Percentiles rank a stretch among this genome's conserved stretches.
Evolutionary conservation across 2,113 vertebrate species (phyloP).

Genomic region (Triplophysa dalaica): DNA sequence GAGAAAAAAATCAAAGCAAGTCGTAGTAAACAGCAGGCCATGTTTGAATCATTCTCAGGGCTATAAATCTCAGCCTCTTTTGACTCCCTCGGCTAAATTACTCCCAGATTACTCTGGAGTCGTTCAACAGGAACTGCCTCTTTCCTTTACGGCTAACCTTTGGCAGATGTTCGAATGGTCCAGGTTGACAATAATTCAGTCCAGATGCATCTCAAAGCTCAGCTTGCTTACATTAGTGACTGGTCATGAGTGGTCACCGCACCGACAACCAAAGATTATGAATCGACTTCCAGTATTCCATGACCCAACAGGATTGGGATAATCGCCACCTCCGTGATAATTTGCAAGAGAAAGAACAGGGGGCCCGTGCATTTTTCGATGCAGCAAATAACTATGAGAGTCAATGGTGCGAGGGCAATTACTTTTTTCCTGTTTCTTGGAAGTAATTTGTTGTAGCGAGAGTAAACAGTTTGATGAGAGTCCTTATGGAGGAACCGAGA

Average conservation of each 20-base stretch:
- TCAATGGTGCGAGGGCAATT: constrained; percentile 59
- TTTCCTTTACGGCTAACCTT: constrained; percentile 78
- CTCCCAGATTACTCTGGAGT: constrained; percentile 76
- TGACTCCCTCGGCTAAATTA: constrained; percentile 71
- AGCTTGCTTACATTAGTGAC: constrained; percentile 43
- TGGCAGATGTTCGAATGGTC: constrained; percentile 78
- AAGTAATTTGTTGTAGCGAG: constrained; percentile 51
- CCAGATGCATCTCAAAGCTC: constrained; percentile 63
- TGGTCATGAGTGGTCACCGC: background rate
- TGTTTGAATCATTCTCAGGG: constrained; percentile 63
- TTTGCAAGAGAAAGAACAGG: constrained; percentile 51
- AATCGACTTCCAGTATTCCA: constrained; percentile 36
- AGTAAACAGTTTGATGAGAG: constrained; percentile 67
- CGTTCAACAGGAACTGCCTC: constrained; percentile 76
- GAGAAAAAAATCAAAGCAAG: constrained; percentile 45
- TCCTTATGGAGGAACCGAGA: constrained; percentile 60
- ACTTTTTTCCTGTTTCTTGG: constrained; percentile 48
- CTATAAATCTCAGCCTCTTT: constrained; percentile 65
- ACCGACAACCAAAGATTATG: constrained; percentile 41
- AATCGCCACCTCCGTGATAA: constrained; percentile 45
- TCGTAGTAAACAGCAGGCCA: constrained; percentile 57
- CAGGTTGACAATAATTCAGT: constrained; percentile 65
- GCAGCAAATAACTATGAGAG: constrained; percentile 62
- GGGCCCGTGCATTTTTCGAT: constrained; percentile 58
- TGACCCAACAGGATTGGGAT: constrained; percentile 40